Base-by-base conservation (phyloP, 2,797 vertebrate species). In the Muscicapa striata region DNA sequence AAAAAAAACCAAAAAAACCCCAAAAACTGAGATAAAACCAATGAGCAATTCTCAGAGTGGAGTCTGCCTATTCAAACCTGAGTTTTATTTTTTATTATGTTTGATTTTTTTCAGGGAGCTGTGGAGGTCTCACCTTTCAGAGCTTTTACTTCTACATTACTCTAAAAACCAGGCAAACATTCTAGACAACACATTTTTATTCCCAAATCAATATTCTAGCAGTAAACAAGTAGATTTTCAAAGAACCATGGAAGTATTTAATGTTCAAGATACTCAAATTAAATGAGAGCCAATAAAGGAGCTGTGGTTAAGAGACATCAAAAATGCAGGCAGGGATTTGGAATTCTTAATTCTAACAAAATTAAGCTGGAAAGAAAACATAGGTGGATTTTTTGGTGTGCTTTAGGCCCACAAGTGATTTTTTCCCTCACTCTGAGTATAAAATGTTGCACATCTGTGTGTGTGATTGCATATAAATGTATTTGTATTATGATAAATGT, bases 391-490 rank as follows among this genome's bases (percentile, higher is more conserved):
- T 34, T n/a, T 11, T 13, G 5, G 8, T 22, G 30, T 45, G 36
- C 2, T 63, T 41, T 11, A 43, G 38, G 67, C 46, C 77, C 9
- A 41, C 6, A 21, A 12, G 21, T 22, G 4, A 10, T 45, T 29
- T 38, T 45, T 11, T 61, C 26, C 6, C 22, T 15, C 12, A 17
- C 10, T 34, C 24, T 10, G 43, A 70, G 30, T 23, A 10, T 11
- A 43, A 55, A 32, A 69, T 8, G 52, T 54, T 13, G 13, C 20
- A 62, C 19, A 21, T 10, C 12, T 48, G 1, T 23, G 4, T n/a
- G 1, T 16, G 1, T n/a, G 8, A 22, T 2, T 32, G 24, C 8
- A 29, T 10, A 45, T 1, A 24, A 43, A 27, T 19, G 14, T 21
- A 38, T 43, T 55, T 27, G 38, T 13, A 40, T 40, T 40, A 13